Percentiles rank a stretch among this genome's conserved stretches.
Conservation (phyloP, 2,888 invertebrate species). For the Rhagophthalmus giganteus region DNA sequence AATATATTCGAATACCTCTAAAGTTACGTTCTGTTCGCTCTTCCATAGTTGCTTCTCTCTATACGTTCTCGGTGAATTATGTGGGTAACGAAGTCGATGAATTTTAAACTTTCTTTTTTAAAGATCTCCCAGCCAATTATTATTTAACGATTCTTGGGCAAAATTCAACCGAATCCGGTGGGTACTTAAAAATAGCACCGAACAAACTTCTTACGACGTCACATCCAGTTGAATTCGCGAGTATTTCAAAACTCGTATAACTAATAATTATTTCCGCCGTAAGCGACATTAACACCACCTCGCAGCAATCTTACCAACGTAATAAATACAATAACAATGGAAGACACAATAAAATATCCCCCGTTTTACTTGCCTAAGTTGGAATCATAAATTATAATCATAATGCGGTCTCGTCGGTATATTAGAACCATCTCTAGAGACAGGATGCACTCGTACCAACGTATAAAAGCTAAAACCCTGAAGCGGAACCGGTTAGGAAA, state of each 20-base stretch:
- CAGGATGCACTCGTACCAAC: constrained; percentile 34
- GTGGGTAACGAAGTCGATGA: constrained; percentile 10
- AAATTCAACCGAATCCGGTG: constrained; percentile 6
- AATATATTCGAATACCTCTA: constrained; percentile 33
- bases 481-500: constrained; percentile 34
- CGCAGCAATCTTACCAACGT: constrained; percentile 33
- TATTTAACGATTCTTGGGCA: not conserved
- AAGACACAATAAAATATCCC: constrained; percentile 33
- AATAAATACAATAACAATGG: constrained; percentile 35
- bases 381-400: constrained; percentile 34
- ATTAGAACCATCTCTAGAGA: constrained; percentile 36
- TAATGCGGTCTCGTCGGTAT: constrained; percentile 36
- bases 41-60: constrained; percentile 12
- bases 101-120: constrained; percentile 13
- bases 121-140: not conserved
- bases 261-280: constrained; percentile 40
- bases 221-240: constrained; percentile 16
- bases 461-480: constrained; percentile 32
- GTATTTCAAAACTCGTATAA: constrained; percentile 37
- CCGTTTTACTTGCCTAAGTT: constrained; percentile 35
- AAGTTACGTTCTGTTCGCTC: constrained; percentile 22
- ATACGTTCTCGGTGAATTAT: constrained; percentile 12
- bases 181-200: constrained; percentile 19
- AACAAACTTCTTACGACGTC: constrained; percentile 15
- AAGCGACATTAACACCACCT: constrained; percentile 29